These are phyloP conservation scores for Pseudanteris insignis DNA, from an alignment of 2,888 invertebrate genomes.

Conservation along the genomic window DNA sequence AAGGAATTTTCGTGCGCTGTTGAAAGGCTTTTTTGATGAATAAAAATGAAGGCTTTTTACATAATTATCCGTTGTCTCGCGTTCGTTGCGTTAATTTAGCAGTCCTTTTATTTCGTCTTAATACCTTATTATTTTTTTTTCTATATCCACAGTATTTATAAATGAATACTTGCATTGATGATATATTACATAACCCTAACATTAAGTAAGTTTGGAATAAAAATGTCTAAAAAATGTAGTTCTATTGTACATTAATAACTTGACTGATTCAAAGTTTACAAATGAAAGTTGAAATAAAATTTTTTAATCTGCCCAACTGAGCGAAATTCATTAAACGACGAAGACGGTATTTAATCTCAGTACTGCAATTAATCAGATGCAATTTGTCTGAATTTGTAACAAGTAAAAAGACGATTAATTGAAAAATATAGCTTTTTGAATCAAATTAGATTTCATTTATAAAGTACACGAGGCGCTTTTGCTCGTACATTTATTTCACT, in stretches of 20 bases:
- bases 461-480: slow-evolving; percentile 28
- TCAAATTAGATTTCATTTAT: slow-evolving; percentile 41
- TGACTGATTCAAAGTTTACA: too few relatives aligned
- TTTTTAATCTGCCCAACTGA: too few relatives aligned
- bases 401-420: slow-evolving; percentile 33
- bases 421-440: slow-evolving; percentile 41
- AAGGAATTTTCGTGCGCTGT: slow-evolving; percentile 15
- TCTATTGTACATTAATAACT: too few relatives aligned
- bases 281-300: too few relatives aligned
- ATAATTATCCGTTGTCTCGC: slow-evolving; percentile 31
- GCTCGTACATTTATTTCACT: slow-evolving; percentile 26
- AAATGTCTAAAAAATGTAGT: too few relatives aligned
- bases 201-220: too few relatives aligned
- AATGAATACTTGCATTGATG: too few relatives aligned
- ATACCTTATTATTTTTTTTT: slow-evolving; percentile 17
- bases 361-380: slow-evolving; percentile 27
- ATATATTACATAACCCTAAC: too few relatives aligned
- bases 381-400: slow-evolving; percentile 36
- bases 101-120: slow-evolving; percentile 2
- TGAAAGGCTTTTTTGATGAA: slow-evolving; percentile 37
- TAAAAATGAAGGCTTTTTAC: slow-evolving; percentile 38
- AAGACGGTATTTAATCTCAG: slow-evolving; percentile 11
- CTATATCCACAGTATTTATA: too few relatives aligned
- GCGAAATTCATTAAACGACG: slow-evolving; percentile 8
- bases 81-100: slow-evolving; percentile 22